Base-by-base conservation (phyloP, 1,140 invertebrate species). In the Chrysopa pallens region DNA sequence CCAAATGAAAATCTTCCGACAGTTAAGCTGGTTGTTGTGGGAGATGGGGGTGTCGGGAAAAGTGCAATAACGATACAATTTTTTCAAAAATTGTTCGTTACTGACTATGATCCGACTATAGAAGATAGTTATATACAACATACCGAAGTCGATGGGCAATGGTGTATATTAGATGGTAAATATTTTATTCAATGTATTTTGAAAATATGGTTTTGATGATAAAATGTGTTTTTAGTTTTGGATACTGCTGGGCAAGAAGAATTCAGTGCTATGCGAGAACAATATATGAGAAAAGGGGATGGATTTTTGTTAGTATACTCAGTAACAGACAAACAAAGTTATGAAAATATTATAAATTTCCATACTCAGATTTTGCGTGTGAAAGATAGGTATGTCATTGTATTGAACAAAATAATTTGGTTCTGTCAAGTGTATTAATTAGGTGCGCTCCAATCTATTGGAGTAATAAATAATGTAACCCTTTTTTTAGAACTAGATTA, bases 241-340 rank as follows among this genome's bases (percentile, higher is more conserved):
- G 88, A 93, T 57, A 94, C 89, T 29, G 89, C 88, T 29, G 89
- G 88, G 6, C 89, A 93, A 64, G 89, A 92, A 56, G 88, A 93
- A 67, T 93, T 92, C 62, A 85, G 82, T 57, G 86, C 87, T 9
- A 91, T 92, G 87, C 67, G 88, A 48, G 89, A 94, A 63, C 89
- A 93, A 63, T 93, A 93, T 57, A 90, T 93, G 84, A 67, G 88
- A 48, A 90, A 91, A 66, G 89, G 89, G 17, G 87, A 93, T 62
- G 89, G 89, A n/a, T 94, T 93, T 67, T 69, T 94, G 14, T 68
- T 89, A 28, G 84, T 92, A 40, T 93, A 90, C 64, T 90, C 87
- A 1, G 85, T 93, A 11, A 91, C 85, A 1, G 88, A 91, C 58
- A 75, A 80, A 59, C 82, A 91, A 57, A 89, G 84, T 51, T 86